Conservation (phyloP, 2,797 vertebrate species). For the Intellagama lesueurii region DNA sequence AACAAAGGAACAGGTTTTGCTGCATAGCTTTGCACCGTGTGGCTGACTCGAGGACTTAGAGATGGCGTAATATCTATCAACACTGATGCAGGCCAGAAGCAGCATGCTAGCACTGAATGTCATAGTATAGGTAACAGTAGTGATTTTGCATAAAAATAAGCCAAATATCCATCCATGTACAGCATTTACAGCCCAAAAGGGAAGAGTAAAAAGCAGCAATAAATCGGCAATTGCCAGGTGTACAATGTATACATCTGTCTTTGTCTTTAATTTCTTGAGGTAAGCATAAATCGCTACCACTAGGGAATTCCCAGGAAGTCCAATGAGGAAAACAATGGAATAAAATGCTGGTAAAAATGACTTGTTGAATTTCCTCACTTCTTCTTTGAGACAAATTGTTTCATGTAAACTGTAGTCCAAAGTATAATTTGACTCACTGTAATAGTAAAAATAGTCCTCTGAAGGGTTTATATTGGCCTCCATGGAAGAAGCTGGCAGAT, state of each 20-base stretch:
- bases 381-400: slow-evolving; percentile 86
- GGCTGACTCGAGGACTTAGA: slow-evolving; percentile 43
- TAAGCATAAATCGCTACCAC: slow-evolving; percentile 88
- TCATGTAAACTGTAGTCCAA: slow-evolving; percentile 81
- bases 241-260: slow-evolving; percentile 91
- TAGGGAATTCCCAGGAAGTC: slow-evolving; percentile 89
- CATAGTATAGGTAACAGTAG: slow-evolving; percentile 86
- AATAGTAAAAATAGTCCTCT: slow-evolving; percentile 69
- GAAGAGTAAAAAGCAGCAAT: slow-evolving; percentile 90
- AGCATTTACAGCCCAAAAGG: slow-evolving; percentile 92
- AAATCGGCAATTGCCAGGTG: slow-evolving; percentile 91
- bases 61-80: slow-evolving; percentile 86
- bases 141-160: slow-evolving; percentile 83
- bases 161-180: slow-evolving; percentile 83
- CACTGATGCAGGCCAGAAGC: slow-evolving; percentile 91
- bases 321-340: slow-evolving; percentile 82
- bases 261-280: slow-evolving; percentile 85
- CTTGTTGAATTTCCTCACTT: slow-evolving; percentile 86
- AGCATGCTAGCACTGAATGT: slow-evolving; percentile 95
- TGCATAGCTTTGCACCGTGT: slow-evolving; percentile 74
- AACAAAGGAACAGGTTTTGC: slow-evolving; percentile 80
- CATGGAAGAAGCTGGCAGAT: slow-evolving; percentile 57
- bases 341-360: slow-evolving; percentile 91
- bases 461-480: slow-evolving; percentile 69
- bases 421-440: slow-evolving; percentile 54